Conservation (phyloP, 2,113 vertebrate species). For the Anolis carolinensis region DNA sequence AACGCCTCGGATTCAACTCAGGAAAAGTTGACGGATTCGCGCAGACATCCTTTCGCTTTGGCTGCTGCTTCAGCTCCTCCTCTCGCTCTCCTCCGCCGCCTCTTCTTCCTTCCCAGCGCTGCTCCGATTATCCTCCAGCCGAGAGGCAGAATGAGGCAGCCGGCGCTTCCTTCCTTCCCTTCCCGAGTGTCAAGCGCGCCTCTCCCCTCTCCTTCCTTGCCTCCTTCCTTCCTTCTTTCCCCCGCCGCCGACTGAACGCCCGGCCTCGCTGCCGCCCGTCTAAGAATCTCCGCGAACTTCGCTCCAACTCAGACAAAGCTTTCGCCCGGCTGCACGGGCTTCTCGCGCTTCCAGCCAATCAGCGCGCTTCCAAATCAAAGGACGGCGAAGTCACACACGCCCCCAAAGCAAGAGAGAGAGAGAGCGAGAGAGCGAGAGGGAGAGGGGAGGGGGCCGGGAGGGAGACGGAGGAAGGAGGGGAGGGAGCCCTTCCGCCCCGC, state of each 20-base stretch:
- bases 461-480: neutral
- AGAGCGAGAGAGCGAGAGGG: neutral
- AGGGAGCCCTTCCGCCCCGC: slow-evolving; percentile 8
- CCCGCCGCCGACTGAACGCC: slow-evolving; percentile 67
- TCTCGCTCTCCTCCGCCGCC: slow-evolving; percentile 28
- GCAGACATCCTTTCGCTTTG: too few relatives aligned
- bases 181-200: too few relatives aligned
- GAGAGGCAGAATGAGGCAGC: too few relatives aligned
- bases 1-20: slow-evolving; percentile 22
- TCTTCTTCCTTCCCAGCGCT: neutral
- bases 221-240: slow-evolving; percentile 7
- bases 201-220: too few relatives aligned
- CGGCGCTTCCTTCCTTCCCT: neutral
- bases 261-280: slow-evolving; percentile 77
- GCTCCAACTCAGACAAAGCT: slow-evolving; percentile 82
- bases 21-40: slow-evolving; percentile 65
- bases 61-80: too few relatives aligned
- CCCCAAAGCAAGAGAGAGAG: slow-evolving; percentile 14
- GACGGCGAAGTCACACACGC: slow-evolving; percentile 71
- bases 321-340: slow-evolving; percentile 52
- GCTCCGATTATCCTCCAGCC: too few relatives aligned
- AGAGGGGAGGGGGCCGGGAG: neutral
- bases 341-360: slow-evolving; percentile 80
- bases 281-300: slow-evolving; percentile 78
- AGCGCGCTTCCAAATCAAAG: slow-evolving; percentile 76